Conservation (phyloP, 2,888 invertebrate genomes). For the Euplagia quadripunctaria region DNA sequence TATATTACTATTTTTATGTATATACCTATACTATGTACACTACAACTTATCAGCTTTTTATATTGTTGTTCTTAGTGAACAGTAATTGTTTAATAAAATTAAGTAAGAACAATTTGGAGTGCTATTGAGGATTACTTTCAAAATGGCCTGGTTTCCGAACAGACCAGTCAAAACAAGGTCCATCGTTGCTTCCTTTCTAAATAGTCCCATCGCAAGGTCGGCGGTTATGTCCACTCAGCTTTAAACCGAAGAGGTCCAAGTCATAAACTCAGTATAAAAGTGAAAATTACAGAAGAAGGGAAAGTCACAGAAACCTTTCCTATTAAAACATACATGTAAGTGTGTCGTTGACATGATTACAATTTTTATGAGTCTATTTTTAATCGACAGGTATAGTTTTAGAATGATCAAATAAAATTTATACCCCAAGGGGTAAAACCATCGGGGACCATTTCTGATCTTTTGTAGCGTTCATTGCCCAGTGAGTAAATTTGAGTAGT, state of each 20-base stretch:
- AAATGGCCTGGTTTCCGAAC: slow-evolving; percentile 70
- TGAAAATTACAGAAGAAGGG: not conserved
- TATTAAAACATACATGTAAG: no score
- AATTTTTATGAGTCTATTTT: no score
- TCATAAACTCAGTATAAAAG: slow-evolving; percentile 5
- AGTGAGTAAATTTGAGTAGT: no score
- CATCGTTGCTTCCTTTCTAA: slow-evolving; percentile 75
- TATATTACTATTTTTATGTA: no score
- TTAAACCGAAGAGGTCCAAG: slow-evolving; percentile 36
- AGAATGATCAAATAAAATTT: no score
- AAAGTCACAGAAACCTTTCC: no score
- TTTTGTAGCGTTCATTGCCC: no score
- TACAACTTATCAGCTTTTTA: not conserved
- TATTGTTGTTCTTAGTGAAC: not conserved
- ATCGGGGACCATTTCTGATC: no score
- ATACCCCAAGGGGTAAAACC: no score
- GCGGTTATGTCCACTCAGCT: slow-evolving; percentile 57
- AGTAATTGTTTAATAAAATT: slow-evolving; percentile 24
- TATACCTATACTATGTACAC: no score
- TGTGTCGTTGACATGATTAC: no score
- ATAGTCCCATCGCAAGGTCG: slow-evolving; percentile 71
- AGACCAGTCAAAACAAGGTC: slow-evolving; percentile 66
- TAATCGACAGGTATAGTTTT: no score
- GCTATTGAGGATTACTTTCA: slow-evolving; percentile 61
- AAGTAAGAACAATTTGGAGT: slow-evolving; percentile 35